These are phyloP conservation scores for Sericinus montela DNA, from an alignment of 2,888 invertebrate species.

Conservation along the genomic window DNA sequence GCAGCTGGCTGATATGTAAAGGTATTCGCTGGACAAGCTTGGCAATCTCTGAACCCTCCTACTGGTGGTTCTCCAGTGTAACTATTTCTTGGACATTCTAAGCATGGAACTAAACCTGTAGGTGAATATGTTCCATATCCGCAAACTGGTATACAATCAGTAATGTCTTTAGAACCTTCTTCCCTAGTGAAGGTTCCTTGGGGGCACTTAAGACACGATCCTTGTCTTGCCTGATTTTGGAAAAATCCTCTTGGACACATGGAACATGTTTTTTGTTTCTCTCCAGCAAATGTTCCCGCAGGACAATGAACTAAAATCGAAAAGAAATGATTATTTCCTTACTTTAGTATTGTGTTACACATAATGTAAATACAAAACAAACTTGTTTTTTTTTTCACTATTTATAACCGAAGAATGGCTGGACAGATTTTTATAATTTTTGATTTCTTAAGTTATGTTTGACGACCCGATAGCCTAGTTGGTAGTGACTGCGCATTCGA, in stretches of 20 bases:
- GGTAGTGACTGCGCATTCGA: no score
- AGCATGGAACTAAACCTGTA: constrained; percentile 94
- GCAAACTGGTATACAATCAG: constrained; percentile 95
- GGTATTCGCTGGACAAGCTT: constrained; percentile 93
- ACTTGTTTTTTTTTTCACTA: no score
- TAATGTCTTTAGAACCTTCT: constrained; percentile 91
- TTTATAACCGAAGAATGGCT: no score
- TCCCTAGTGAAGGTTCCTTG: constrained; percentile 95
- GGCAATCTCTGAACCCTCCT: constrained; percentile 95
- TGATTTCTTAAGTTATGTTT: no score
- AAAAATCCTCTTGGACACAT: constrained; percentile 95
- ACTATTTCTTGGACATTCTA: constrained; percentile 95
- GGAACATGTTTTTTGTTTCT: constrained; percentile 94
- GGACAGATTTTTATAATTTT: no score
- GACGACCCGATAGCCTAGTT: no score
- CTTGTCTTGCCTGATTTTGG: constrained; percentile 95
- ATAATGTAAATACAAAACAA: no score
- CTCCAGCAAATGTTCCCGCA: constrained; percentile 95
- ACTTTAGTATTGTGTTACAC: neutral
- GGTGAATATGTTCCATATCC: constrained; percentile 98
- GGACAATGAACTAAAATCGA: constrained; percentile 92
- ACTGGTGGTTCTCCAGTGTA: constrained; percentile 93
- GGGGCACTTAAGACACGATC: constrained; percentile 93
- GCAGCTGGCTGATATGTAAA: constrained; percentile 96
- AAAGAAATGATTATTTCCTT: neutral